Base-by-base conservation (phyloP, 2,888 invertebrate species). In the Anarsia innoxiella region DNA sequence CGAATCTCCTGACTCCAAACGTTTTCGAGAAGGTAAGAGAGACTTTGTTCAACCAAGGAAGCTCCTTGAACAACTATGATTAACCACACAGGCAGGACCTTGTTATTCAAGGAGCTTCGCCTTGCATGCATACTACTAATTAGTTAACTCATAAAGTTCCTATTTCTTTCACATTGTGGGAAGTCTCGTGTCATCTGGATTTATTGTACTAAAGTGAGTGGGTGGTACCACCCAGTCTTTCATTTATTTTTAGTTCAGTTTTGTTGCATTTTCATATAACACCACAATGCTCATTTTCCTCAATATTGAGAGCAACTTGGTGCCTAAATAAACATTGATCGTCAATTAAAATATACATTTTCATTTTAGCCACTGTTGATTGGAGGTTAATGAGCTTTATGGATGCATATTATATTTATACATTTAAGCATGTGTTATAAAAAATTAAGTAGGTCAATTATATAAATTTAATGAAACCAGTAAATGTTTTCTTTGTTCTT, bases 1-100 rank as follows among this genome's bases (percentile, higher is more conserved):
- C 39, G 66, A 66, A 40, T 66, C 61, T 51, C 74, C 74, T 37
- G 68, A 65, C 58, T 67, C 55, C 50, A 86, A 86, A 49, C 78
- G 84, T 36, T 54, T 68, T 45, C 74, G 78, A 49, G 73, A 78
- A 74, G 85, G 85, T 86, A 83, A 59, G 74, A 58, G 49, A 47
- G 44, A 40, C 46, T 44, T 45, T 45, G 42, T 53, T 49, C 40
- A 13, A 13, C 41, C 37, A 40, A 48, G 59, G 50, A 67, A 68
- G 48, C 62, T 70, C 59, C 66, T 65, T 71, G 66, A 73, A 65
- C 52, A 31, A 39, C n/a, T 4, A n/a, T 9, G n/a, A n/a, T n/a
- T n/a, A n/a, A n/a, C n/a, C n/a, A n/a, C n/a, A n/a, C n/a, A n/a
- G n/a, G n/a, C n/a, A n/a, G n/a, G n/a, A n/a, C n/a, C n/a, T n/a